Evolutionary conservation across 1,140 invertebrate genomes (phyloP).

Genomic region (Microplitis mediator): DNA sequence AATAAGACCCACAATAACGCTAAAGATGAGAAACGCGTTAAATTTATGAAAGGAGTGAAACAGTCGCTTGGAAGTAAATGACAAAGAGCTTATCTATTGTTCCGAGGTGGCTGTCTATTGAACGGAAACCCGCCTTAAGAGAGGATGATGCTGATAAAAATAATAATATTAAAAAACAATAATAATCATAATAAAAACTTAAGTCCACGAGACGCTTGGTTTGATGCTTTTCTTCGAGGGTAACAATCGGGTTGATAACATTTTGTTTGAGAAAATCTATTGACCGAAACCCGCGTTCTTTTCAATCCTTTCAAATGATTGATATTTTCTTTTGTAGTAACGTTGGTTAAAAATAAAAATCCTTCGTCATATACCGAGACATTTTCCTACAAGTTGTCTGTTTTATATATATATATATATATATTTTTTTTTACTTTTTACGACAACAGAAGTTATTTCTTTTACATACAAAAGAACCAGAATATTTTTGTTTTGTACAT

Average conservation of each 20-base stretch:
- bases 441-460: too few relatives aligned
- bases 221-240: background rate
- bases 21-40: slow-evolving; percentile 8
- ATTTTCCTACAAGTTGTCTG: too few relatives aligned
- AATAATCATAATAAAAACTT: background rate
- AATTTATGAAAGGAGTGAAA: slow-evolving; percentile 16
- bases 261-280: background rate
- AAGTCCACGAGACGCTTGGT: background rate
- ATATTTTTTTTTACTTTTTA: too few relatives aligned
- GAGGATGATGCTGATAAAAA: background rate
- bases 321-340: too few relatives aligned
- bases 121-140: background rate
- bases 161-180: background rate
- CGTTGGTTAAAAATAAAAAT: too few relatives aligned
- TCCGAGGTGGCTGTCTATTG: background rate
- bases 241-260: slow-evolving; percentile 1
- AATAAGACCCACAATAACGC: background rate
- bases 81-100: background rate
- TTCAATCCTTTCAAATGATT: background rate
- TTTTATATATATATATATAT: too few relatives aligned
- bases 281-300: too few relatives aligned
- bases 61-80: slow-evolving; percentile 7
- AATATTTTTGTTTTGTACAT: too few relatives aligned
- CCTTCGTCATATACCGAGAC: too few relatives aligned
- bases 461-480: too few relatives aligned